These are phyloP conservation scores for Artibeus lituratus DNA, from an alignment of 2,797 vertebrate species.

Conservation along the genomic window DNA sequence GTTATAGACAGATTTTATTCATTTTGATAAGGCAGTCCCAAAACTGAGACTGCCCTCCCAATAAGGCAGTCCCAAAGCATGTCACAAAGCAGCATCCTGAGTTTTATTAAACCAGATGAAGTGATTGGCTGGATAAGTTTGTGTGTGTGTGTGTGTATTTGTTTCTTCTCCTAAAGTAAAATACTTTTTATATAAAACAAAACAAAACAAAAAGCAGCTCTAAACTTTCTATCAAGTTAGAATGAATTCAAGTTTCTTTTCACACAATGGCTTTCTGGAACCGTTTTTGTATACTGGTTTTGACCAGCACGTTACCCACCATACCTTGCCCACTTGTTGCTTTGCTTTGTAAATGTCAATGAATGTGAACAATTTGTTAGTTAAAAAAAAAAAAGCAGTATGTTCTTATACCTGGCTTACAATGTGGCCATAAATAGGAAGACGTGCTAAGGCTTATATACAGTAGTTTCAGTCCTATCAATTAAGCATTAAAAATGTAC, in stretches of 20 bases:
- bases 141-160: background rate
- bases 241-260: conserved; percentile 51
- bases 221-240: background rate
- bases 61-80: conserved; percentile 17
- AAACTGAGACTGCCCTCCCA: conserved; percentile 16
- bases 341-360: conserved; percentile 51
- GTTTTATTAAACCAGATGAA: conserved; percentile 36
- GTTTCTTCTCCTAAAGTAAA: conserved; percentile 24
- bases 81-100: background rate
- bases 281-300: conserved; percentile 7
- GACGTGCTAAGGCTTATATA: background rate
- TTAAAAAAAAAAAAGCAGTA: background rate
- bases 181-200: conserved; percentile 32
- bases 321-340: background rate
- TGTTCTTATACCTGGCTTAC: background rate
- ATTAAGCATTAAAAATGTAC: conserved; percentile 42
- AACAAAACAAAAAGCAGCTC: background rate
- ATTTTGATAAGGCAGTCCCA: conserved; percentile 56
- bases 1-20: conserved; percentile 49
- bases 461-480: conserved; percentile 1
- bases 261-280: conserved; percentile 29
- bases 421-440: conserved; percentile 11
- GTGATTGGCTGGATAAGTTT: background rate
- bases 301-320: background rate
- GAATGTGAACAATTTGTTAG: conserved; percentile 34